Evolutionary conservation across 2,113 vertebrate genomes (phyloP).

Genomic region (Chinchilla lanigera): DNA sequence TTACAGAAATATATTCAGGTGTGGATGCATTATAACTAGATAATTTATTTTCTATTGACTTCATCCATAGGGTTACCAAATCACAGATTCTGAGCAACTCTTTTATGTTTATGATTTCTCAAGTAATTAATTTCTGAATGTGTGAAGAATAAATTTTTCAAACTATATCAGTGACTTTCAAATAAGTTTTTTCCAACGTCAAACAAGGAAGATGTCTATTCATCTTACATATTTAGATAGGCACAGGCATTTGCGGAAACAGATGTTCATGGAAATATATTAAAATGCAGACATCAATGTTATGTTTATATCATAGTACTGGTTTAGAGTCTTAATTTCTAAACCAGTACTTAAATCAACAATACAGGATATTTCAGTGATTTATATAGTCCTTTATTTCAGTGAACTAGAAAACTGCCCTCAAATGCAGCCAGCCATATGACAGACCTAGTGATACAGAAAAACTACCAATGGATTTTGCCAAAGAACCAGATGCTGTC

Average conservation of each 20-base stretch:
- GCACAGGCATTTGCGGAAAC: not conserved
- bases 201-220: not conserved
- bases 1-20: not conserved
- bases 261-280: slow-evolving; percentile 40
- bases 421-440: slow-evolving; percentile 75
- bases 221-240: not conserved
- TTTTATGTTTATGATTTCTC: slow-evolving; percentile 8
- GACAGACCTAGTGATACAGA: slow-evolving; percentile 74
- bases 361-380: slow-evolving; percentile 66
- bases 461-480: slow-evolving; percentile 79
- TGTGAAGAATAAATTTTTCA: slow-evolving; percentile 50
- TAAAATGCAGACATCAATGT: not conserved
- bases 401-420: slow-evolving; percentile 75
- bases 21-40: not conserved
- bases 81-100: not conserved
- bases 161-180: slow-evolving; percentile 14
- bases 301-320: not conserved
- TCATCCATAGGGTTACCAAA: not conserved
- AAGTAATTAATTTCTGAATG: slow-evolving; percentile 37
- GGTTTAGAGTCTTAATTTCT: not conserved
- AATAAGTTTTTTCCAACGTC: not conserved
- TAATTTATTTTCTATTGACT: not conserved
- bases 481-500: slow-evolving; percentile 87
- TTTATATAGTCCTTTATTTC: slow-evolving; percentile 74
- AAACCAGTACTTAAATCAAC: slow-evolving; percentile 40